Evolutionary conservation across 2,113 vertebrate species (phyloP), one percentile per base, ranked within the genome.

Genomic region (Aramus guarauna): DNA sequence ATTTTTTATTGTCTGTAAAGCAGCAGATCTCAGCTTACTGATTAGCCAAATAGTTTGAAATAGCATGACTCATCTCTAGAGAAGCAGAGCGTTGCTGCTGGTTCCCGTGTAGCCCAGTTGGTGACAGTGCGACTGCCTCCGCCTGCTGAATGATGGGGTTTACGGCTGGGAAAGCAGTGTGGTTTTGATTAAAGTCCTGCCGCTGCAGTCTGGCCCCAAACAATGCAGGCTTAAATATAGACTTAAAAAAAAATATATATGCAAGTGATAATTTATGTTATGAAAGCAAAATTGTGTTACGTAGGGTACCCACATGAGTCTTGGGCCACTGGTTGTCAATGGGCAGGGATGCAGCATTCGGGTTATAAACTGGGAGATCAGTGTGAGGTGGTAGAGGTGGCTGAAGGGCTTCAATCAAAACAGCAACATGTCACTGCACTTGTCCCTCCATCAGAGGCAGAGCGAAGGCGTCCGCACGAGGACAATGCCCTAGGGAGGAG

Each of bases 281-380:
- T 8, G 30, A 50, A 79, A 76, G 36, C 37, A 45, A 75, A 87
- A 72, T 20, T 12, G 11, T 21, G 36, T 58, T 78, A 41, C 15
- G 32, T 27, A 26, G 87, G 78, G 89, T 97, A 98, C 96, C 90
- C 66, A 94, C 53, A 2, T 91, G 91, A 82, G 98, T 60, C 12
- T 81, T 18, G 37, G 98, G 98, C 58, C 95, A 76, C 55, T 96
- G 88, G 92, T 98, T 98, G 97, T 98, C 98, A 74, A 97, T 82
- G 24, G 98, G 98, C 64, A 98, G 92, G 17, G 98, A 47, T 18
- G 98, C 98, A 97, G 98, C 55, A 53, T 98, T 98, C n/a, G 97
- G 96, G 91, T 98, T 98, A 47, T 98, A 98, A 55, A 98, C 95
- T 67, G 98, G 98, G 92, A 98, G 98, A 39, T 85, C 96, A 48